Evolutionary conservation across 2,113 vertebrate genomes (phyloP).

Genomic region (Dasypus novemcinctus): DNA sequence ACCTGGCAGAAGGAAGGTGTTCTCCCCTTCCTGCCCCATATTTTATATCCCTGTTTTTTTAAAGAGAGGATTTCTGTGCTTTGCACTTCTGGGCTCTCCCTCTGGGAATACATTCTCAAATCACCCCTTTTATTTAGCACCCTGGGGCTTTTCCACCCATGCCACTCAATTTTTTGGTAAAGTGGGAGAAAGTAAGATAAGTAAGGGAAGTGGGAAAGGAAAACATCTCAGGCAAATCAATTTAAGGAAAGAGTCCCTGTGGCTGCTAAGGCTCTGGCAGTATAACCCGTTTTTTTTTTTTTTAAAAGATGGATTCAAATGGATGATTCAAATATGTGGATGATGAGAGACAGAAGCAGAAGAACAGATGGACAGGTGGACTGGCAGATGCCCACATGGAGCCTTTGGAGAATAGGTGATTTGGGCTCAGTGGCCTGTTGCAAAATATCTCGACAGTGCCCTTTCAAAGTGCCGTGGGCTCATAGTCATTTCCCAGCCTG

Average conservation of each 20-base stretch:
- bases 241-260: background rate
- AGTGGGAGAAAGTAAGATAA: background rate
- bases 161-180: background rate
- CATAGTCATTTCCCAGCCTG: background rate
- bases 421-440: background rate
- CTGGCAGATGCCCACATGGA: background rate
- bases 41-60: background rate
- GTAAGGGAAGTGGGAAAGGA: background rate
- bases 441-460: background rate
- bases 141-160: background rate
- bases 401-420: background rate
- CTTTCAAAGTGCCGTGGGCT: background rate
- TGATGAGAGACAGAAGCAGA: background rate
- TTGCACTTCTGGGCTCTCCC: background rate
- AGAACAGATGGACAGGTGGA: no score
- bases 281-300: background rate
- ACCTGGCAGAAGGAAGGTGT: background rate
- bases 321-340: background rate
- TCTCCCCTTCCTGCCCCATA: background rate
- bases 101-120: background rate
- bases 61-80: background rate
- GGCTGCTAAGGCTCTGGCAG: background rate
- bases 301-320: background rate
- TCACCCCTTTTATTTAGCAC: background rate
- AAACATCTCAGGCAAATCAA: background rate